These are phyloP conservation scores for Drosophila micromelanica DNA, from an alignment of 1,140 invertebrate species.

Conservation along the genomic window DNA sequence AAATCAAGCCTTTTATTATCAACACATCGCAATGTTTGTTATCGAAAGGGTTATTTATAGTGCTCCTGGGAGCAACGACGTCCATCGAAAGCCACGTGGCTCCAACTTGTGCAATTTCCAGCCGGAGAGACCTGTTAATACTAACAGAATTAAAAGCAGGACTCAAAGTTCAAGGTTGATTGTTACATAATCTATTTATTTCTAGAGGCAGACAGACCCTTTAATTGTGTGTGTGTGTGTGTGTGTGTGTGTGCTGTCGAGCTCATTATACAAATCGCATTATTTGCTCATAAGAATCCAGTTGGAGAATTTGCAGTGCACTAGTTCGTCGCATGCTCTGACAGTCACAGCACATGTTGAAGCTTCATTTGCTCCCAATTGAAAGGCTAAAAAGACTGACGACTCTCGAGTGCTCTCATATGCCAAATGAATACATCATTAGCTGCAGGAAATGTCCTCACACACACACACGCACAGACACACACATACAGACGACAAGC, in stretches of 20 bases:
- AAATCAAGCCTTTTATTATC: constrained; percentile 83
- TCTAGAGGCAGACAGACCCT: background rate
- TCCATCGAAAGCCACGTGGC: constrained; percentile 16
- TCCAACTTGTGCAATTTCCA: constrained; percentile 20
- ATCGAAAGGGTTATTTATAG: constrained; percentile 83
- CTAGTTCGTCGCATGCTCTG: constrained; percentile 48
- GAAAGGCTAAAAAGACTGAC: constrained; percentile 54
- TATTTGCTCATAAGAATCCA: constrained; percentile 69
- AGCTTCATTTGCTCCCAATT: constrained; percentile 73
- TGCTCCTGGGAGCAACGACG: constrained; percentile 59
- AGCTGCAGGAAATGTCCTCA: constrained; percentile 73
- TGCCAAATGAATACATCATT: constrained; percentile 77
- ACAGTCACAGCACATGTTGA: constrained; percentile 55
- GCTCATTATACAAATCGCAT: constrained; percentile 78
- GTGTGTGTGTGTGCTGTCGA: constrained; percentile 16
- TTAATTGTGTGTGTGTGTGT: constrained; percentile 8
- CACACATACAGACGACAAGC: constrained; percentile 16
- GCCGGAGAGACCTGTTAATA: constrained; percentile 54
- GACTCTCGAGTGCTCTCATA: constrained; percentile 35
- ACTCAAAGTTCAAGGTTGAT: constrained; percentile 69
- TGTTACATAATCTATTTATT: background rate
- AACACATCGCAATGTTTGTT: constrained; percentile 83
- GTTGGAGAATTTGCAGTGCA: constrained; percentile 64
- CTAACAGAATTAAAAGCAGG: constrained; percentile 60
- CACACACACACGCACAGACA: constrained; percentile 19